Evolutionary conservation across 2,888 invertebrate genomes (phyloP).

Genomic region (Standfussiana lucernea): DNA sequence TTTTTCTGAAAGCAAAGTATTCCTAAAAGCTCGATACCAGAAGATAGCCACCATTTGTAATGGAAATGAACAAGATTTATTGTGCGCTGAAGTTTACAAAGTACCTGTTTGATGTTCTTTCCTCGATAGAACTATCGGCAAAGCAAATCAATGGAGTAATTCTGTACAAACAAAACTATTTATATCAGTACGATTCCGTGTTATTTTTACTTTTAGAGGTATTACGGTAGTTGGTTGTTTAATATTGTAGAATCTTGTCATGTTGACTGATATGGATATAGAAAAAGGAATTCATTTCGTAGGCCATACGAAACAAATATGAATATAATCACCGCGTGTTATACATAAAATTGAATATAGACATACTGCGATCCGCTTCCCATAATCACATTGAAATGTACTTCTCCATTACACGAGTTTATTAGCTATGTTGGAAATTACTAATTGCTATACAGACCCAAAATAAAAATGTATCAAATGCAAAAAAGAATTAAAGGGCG

Average conservation of each 20-base stretch:
- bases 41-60: conserved; percentile 32
- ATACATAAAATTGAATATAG: neutral
- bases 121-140: conserved; percentile 14
- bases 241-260: neutral
- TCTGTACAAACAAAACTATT: conserved; percentile 43
- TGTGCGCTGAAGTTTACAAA: conserved; percentile 42
- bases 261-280: neutral
- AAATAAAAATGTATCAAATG: too few species aligned
- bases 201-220: conserved; percentile 26
- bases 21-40: conserved; percentile 24
- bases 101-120: conserved; percentile 41
- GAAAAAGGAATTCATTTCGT: neutral
- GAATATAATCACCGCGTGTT: neutral
- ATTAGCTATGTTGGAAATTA: too few species aligned
- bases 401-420: too few species aligned
- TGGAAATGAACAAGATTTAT: conserved; percentile 46
- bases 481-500: too few species aligned
- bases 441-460: too few species aligned
- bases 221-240: neutral
- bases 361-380: neutral
- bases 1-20: neutral
- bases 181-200: conserved; percentile 17
- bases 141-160: conserved; percentile 35
- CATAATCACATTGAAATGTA: neutral
- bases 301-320: neutral